A percentile compares a stretch with the other conserved stretches of the same genome.
Evolutionary conservation across 2,797 vertebrate genomes (phyloP).

Genomic region (Uromys caudimaculatus): DNA sequence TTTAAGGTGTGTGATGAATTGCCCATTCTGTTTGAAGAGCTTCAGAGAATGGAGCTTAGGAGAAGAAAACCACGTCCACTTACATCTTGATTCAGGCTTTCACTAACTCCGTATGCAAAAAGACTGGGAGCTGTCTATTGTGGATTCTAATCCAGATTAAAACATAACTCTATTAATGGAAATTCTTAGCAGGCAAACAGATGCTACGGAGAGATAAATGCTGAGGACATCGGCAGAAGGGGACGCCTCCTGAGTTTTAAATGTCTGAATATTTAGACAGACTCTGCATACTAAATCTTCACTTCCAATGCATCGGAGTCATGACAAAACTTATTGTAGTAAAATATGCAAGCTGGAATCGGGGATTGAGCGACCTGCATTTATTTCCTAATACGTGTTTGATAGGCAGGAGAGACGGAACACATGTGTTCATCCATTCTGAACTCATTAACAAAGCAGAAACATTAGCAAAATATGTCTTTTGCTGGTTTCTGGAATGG

Average conservation of each 20-base stretch:
- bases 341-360: conserved; percentile 78
- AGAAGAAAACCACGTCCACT: conserved; percentile 13
- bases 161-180: conserved; percentile 51
- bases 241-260: conserved; percentile 54
- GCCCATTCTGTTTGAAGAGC: not conserved
- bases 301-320: conserved; percentile 43
- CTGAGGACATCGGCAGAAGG: conserved; percentile 66
- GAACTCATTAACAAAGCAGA: conserved; percentile 82
- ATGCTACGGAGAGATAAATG: conserved; percentile 41
- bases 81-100: conserved; percentile 38
- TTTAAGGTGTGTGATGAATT: not conserved
- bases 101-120: conserved; percentile 36
- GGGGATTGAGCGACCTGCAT: conserved; percentile 58
- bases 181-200: conserved; percentile 60
- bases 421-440: conserved; percentile 78
- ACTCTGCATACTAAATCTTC: conserved; percentile 43
- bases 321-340: conserved; percentile 69
- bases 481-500: conserved; percentile 76
- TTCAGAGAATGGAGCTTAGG: not conserved
- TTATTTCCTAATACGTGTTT: conserved; percentile 74
- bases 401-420: conserved; percentile 56
- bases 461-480: conserved; percentile 81
- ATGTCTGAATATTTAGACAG: conserved; percentile 65
- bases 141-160: conserved; percentile 62
- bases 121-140: not conserved